Base-by-base conservation (phyloP, 2,113 vertebrate genomes). In the Oplegnathus fasciatus region DNA sequence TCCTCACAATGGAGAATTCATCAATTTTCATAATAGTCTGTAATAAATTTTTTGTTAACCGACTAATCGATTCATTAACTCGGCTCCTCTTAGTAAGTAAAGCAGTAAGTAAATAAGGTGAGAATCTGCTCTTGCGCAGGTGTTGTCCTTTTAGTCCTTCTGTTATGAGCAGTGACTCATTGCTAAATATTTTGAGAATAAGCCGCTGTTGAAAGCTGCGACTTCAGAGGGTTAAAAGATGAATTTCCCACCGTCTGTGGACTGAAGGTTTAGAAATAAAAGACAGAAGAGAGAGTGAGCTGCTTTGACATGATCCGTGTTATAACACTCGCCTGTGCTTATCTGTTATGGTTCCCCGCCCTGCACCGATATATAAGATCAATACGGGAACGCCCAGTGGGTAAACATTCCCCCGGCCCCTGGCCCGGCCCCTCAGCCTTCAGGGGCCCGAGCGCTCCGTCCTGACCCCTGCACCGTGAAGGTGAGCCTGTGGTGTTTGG, bases 401-500 rank as follows among this genome's bases (percentile, higher is more conserved):
- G 86, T 86, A 92, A 95, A 95, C 94, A 95, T 61, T 78, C 55
- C 79, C 48, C 65, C 26, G n/a, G 69, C 75, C 82, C 82, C 32
- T 9, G 44, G 52, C 42, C 9, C 68, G 76, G 50, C 52, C 83
- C 79, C 82, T 30, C 55, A 14, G 89, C 82, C 78, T 60, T 75
- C 75, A 0, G 68, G 80, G 78, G 60, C 83, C 77, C 60, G 46
- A 18, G 50, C 69, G 73, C 89, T 73, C 80, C 75, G 24, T 67
- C 28, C 73, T 92, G 92, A 93, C 93, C 92, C 87, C 80, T 58
- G 77, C 85, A 44, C 87, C 80, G 75, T 72, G 80, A 92, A 95
- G 93, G 94, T 92, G 88, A 93, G 91, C 67, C 86, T 95, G 94
- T 95, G 90, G 92, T 93, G 89, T 91, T 95, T 96, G 95, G 95